Conservation (phyloP, 2,888 invertebrate species). For the Drosophila macrothrix region DNA sequence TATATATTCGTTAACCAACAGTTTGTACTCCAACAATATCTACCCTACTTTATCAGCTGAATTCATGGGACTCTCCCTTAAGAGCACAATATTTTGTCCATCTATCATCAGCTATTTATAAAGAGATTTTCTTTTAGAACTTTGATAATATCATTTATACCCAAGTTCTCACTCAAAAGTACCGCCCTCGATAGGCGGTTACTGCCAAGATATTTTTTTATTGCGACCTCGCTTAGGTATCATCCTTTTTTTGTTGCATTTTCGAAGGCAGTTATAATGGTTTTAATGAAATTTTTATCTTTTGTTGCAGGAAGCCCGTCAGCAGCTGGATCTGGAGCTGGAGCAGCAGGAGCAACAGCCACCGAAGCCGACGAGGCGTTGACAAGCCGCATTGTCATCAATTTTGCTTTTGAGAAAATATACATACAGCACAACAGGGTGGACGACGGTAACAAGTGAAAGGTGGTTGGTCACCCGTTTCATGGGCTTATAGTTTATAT, state of each 20-base stretch:
- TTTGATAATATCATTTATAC: not conserved
- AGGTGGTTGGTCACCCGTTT: slow-evolving; percentile 59
- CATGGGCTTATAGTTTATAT: slow-evolving; percentile 69
- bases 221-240: slow-evolving; percentile 23
- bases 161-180: slow-evolving; percentile 2
- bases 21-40: not conserved
- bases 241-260: slow-evolving; percentile 43
- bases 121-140: not conserved
- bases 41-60: not conserved
- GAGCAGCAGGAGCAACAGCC: slow-evolving; percentile 22
- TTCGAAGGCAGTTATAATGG: slow-evolving; percentile 69
- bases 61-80: not conserved
- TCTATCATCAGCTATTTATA: not conserved
- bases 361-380: slow-evolving; percentile 62
- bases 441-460: slow-evolving; percentile 23
- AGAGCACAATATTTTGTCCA: not conserved
- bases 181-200: slow-evolving; percentile 34
- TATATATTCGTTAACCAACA: not conserved
- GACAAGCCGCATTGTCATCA: slow-evolving; percentile 80
- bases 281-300: slow-evolving; percentile 81
- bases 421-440: slow-evolving; percentile 12
- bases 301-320: slow-evolving; percentile 67
- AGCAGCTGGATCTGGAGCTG: slow-evolving; percentile 23
- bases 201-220: slow-evolving; percentile 28
- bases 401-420: slow-evolving; percentile 64